Base-by-base conservation (phyloP, 2,797 vertebrate species). In the Sorex maritimensis region DNA sequence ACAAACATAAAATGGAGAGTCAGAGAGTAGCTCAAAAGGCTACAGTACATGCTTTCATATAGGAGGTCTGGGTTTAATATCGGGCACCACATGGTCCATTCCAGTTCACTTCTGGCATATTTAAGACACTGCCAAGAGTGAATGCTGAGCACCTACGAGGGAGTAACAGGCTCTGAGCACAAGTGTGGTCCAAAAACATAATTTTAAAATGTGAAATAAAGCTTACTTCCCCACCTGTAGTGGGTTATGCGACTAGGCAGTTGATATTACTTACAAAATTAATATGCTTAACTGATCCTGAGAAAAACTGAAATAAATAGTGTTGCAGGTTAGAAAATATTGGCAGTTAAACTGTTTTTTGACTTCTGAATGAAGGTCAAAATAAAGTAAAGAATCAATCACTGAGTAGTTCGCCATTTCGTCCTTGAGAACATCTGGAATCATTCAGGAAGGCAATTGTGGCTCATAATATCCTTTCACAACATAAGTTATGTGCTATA, bases 331-430 rank as follows among this genome's bases (percentile, higher is more conserved):
- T 49, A 83, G 58, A 90, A 77, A 75, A 86, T 7, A 17, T 61
- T 69, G 71, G 58, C 24, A 88, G 10, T 49, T 71, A 10, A 15
- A 93, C 80, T 1, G 88, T 6, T 10, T 88, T 85, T 95, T 94
- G 58, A 83, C 38, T 74, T 73, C 73, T 94, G 58, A 92, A 78
- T 88, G 41, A 91, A 92, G n/a, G 15, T 74, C 65, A 95, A 52
- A 85, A 38, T 73, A 73, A 91, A 61, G 7, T 15, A 61, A 61
- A 61, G 58, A 61, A 61, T 72, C 85, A 38, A 38, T 81, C 30
- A 81, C 44, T 30, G 72, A 92, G 73, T 86, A 81, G 15, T 73
- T 74, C 81, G 24, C n/a, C 46, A 49, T 78, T 86, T 87, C 83
- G 23, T 14, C 73, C 65, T 86, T 88, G 65, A 8, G 91, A 77